Percentiles rank a stretch among this genome's conserved stretches.
These are phyloP conservation scores for Podocnemis expansa DNA, from an alignment of 2,113 vertebrate genomes.

Conservation along the genomic window DNA sequence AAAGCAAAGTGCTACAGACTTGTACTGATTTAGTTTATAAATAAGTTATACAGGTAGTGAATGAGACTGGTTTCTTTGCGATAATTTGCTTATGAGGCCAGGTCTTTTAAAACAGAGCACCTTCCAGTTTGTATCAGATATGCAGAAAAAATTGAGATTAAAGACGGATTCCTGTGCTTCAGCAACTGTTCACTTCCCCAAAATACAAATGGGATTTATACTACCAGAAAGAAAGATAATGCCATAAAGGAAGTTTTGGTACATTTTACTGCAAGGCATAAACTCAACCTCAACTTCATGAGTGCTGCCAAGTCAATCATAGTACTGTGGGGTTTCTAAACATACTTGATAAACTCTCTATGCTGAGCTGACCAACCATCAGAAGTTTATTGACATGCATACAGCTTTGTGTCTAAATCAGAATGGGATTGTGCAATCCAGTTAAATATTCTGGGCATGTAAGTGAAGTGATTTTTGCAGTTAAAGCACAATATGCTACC, in stretches of 20 bases:
- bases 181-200: neutral
- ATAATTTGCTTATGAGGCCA: neutral
- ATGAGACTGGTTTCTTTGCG: too few species aligned
- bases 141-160: neutral
- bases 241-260: neutral
- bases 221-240: too few species aligned
- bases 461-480: neutral
- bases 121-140: neutral
- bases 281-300: neutral
- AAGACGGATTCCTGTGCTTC: neutral
- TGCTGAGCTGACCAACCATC: neutral
- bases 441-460: neutral
- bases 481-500: neutral
- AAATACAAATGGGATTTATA: neutral
- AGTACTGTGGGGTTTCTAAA: neutral
- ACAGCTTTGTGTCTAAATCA: neutral
- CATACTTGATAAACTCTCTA: neutral
- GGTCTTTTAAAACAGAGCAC: neutral
- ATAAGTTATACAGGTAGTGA: neutral
- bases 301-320: neutral
- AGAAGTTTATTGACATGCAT: neutral
- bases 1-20: neutral
- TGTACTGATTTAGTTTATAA: neutral
- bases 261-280: neutral
- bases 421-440: neutral